Evolutionary conservation across 2,888 invertebrate species (phyloP).

Genomic region (Catocala sponsa): DNA sequence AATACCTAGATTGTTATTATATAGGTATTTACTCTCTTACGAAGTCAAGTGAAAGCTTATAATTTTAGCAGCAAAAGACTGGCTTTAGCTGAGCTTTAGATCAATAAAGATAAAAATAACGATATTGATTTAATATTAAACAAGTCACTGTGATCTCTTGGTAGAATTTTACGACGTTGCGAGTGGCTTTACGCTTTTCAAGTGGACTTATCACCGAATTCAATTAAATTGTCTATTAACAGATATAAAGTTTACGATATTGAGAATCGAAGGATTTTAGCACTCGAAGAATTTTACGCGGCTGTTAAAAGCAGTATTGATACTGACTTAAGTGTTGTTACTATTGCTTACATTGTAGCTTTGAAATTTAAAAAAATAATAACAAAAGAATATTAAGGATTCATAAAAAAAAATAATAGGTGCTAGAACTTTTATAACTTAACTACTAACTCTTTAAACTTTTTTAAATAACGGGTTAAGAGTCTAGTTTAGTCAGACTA

Average conservation of each 20-base stretch:
- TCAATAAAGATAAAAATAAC: background rate
- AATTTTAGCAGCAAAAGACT: no score
- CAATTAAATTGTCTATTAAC: slow-evolving; percentile 32
- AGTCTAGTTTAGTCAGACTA: background rate
- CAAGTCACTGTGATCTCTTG: background rate
- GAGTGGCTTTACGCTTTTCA: slow-evolving; percentile 3
- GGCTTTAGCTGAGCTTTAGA: background rate
- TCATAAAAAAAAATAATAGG: no score
- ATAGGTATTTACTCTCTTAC: no score
- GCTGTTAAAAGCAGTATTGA: background rate
- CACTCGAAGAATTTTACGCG: background rate
- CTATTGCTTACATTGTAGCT: no score
- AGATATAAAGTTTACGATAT: slow-evolving; percentile 18
- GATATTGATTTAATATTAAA: background rate
- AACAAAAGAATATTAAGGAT: no score
- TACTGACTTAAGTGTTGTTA: no score
- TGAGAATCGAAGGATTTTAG: background rate
- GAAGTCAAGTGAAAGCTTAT: no score
- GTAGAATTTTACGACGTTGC: background rate
- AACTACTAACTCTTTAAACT: background rate
- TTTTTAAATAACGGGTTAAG: background rate
- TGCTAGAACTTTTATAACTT: no score
- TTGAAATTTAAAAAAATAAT: no score
- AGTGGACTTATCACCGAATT: slow-evolving; percentile 27
- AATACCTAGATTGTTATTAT: no score